These are phyloP conservation scores for Hoplias malabaricus DNA, from an alignment of 2,113 vertebrate genomes.

Conservation along the genomic window DNA sequence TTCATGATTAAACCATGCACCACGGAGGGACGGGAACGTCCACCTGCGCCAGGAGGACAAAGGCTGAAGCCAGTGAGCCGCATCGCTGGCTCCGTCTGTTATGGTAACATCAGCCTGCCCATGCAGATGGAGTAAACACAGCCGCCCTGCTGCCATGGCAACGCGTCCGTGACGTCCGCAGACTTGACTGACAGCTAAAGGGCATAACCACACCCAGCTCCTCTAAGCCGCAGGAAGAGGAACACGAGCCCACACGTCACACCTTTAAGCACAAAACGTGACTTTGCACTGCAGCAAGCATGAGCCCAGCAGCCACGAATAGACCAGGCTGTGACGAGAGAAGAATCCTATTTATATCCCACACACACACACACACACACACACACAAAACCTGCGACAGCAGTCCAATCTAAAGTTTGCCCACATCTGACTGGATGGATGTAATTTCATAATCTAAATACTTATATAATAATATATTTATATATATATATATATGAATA, in stretches of 20 bases:
- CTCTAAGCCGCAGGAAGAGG: constrained; percentile 19
- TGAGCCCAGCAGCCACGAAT: not conserved
- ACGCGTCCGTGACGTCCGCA: constrained; percentile 60
- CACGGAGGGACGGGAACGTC: not conserved
- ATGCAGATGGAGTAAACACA: constrained; percentile 63
- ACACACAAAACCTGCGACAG: not conserved
- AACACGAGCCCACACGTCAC: not conserved
- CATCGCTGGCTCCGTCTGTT: constrained; percentile 31
- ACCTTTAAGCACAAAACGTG: not conserved
- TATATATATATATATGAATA: too few species aligned
- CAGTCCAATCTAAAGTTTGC: not conserved
- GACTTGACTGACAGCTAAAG: constrained; percentile 67
- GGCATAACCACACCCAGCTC: constrained; percentile 36
- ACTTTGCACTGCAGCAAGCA: not conserved
- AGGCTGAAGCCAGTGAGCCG: constrained; percentile 3
- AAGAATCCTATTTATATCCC: not conserved
- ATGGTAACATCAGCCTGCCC: constrained; percentile 54
- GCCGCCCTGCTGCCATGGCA: constrained; percentile 62
- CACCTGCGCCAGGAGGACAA: constrained; percentile 29
- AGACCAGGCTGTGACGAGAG: not conserved
- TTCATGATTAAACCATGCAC: not conserved
- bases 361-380: too few species aligned
- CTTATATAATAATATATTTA: too few species aligned
- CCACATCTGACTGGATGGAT: not conserved
- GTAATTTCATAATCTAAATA: too few species aligned